These are phyloP conservation scores for Fulica atra DNA, from an alignment of 2,113 vertebrate genomes.

Conservation along the genomic window DNA sequence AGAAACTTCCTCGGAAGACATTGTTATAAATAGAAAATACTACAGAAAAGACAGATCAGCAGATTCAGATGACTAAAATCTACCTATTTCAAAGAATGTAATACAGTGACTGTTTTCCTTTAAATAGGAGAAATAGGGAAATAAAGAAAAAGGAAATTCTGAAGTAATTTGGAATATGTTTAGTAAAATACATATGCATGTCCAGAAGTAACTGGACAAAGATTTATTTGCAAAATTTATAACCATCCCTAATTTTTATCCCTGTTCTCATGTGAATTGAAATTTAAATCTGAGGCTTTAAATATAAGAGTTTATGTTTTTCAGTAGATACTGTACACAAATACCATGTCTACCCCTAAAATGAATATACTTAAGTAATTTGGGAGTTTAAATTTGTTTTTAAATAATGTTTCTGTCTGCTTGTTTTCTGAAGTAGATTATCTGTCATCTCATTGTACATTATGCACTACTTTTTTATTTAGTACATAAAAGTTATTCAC, in stretches of 20 bases:
- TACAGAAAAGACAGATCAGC: neutral
- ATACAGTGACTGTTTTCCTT: neutral
- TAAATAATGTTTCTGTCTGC: neutral
- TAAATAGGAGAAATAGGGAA: neutral
- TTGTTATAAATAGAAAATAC: neutral
- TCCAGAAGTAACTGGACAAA: neutral
- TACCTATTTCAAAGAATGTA: neutral
- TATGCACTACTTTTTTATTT: neutral
- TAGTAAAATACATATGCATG: neutral
- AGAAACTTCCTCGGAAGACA: neutral
- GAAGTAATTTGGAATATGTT: neutral
- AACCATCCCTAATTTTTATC: neutral
- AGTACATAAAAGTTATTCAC: neutral
- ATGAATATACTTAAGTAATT: neutral
- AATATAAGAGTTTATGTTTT: neutral
- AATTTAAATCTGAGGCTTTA: neutral
- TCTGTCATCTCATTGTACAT: neutral
- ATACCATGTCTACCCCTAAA: neutral
- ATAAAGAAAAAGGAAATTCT: neutral
- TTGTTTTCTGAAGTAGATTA: neutral
- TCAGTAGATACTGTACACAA: neutral
- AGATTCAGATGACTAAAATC: neutral
- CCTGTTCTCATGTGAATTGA: neutral
- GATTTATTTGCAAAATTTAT: neutral
- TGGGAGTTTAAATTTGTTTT: neutral